Percentiles rank a stretch among this genome's conserved stretches.
Conservation (phyloP, 1,140 invertebrate species). For the Hycleus cichorii region DNA sequence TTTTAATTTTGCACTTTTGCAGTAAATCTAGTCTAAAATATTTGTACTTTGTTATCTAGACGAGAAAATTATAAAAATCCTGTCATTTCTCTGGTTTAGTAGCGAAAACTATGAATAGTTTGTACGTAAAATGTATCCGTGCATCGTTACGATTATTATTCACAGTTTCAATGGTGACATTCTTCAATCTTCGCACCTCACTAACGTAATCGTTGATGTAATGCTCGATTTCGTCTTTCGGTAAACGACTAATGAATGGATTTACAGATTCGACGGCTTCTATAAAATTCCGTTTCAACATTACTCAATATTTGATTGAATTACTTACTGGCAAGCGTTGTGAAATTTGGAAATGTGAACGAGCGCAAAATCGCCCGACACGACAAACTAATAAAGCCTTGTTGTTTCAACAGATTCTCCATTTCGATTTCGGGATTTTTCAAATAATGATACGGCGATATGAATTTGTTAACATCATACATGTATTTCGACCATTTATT, state of each 20-base stretch:
- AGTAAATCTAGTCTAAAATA: too few relatives aligned
- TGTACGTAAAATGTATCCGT: constrained; percentile 43
- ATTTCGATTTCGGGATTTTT: constrained; percentile 55
- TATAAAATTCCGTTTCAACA: constrained; percentile 37
- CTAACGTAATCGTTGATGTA: constrained; percentile 54
- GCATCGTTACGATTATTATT: constrained; percentile 40
- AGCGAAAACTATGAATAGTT: constrained; percentile 49
- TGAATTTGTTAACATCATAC: constrained; percentile 54
- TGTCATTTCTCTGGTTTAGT: constrained; percentile 12
- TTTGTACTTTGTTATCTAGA: too few relatives aligned
- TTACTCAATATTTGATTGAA: not conserved
- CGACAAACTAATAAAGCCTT: constrained; percentile 58
- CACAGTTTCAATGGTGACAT: constrained; percentile 36
- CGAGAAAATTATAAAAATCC: not conserved
- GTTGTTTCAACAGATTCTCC: constrained; percentile 50
- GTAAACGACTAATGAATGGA: constrained; percentile 63
- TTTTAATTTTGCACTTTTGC: too few relatives aligned
- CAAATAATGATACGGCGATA: constrained; percentile 58
- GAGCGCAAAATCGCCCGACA: constrained; percentile 56
- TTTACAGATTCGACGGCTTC: constrained; percentile 66
- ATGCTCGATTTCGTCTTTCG: constrained; percentile 51
- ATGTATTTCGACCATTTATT: constrained; percentile 59
- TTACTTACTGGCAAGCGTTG: constrained; percentile 51
- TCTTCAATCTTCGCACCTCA: constrained; percentile 44
- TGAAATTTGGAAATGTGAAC: constrained; percentile 55